Conservation (phyloP, 2,888 invertebrate genomes). For the Volucella inflata region DNA sequence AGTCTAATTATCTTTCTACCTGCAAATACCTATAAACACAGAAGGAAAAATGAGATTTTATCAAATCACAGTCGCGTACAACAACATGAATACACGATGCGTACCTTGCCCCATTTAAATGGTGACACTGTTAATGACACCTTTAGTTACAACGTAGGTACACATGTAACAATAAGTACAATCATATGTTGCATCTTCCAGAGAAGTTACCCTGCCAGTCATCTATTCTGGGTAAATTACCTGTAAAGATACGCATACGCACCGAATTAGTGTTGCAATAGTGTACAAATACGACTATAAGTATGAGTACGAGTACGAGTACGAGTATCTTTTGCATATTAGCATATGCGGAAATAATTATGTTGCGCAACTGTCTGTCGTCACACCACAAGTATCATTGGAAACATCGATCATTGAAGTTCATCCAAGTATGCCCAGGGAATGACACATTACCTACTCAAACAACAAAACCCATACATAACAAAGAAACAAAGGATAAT, state of each 20-base stretch:
- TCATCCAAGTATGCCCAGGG: constrained; percentile 39
- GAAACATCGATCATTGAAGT: constrained; percentile 68
- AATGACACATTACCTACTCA: constrained; percentile 34
- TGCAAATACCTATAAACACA: too few relatives aligned
- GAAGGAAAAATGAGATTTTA: too few relatives aligned
- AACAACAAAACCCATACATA: background rate
- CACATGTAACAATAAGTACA: constrained; percentile 19
- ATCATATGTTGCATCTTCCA: constrained; percentile 6
- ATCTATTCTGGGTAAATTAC: constrained; percentile 35
- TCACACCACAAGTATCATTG: constrained; percentile 65
- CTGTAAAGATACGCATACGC: constrained; percentile 48
- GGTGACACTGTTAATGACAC: constrained; percentile 53
- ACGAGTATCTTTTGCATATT: constrained; percentile 29
- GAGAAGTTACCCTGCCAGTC: background rate
- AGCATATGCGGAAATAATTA: constrained; percentile 67
- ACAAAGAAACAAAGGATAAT: constrained; percentile 56
- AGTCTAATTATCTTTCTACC: too few relatives aligned
- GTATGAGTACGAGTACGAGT: background rate
- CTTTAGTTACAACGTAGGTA: constrained; percentile 1
- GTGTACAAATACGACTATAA: background rate
- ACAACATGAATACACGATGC: constrained; percentile 31
- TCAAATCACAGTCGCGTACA: background rate
- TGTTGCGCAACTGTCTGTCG: constrained; percentile 62
- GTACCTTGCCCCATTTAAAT: constrained; percentile 23
- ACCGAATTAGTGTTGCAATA: constrained; percentile 1